These are phyloP conservation scores for Cryptocheilus praepositus DNA, from an alignment of 2,888 invertebrate species.

Conservation along the genomic window DNA sequence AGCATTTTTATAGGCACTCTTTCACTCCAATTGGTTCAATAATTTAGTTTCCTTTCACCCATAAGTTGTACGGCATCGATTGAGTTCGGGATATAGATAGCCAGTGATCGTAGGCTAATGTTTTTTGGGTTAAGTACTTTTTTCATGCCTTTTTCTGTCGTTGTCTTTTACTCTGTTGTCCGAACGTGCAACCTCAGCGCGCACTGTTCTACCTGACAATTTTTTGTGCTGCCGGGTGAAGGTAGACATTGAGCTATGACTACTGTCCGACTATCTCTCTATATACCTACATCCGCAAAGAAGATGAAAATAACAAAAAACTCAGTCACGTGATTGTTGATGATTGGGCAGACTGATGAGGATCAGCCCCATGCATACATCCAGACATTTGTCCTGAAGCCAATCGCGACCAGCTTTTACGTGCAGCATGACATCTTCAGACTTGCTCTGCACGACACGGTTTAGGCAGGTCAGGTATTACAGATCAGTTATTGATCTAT, in stretches of 20 bases:
- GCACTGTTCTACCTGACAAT: conserved; percentile 55
- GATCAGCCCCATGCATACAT: conserved; percentile 95
- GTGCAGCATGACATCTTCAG: conserved; percentile 97
- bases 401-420: conserved; percentile 91
- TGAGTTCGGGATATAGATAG: no score
- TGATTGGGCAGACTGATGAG: conserved; percentile 90
- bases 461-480: conserved; percentile 75
- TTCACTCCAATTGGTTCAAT: conserved; percentile 55
- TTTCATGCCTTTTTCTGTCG: no score
- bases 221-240: conserved; percentile 61
- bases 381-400: conserved; percentile 95
- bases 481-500: conserved; percentile 62
- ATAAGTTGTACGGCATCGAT: neutral
- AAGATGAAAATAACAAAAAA: conserved; percentile 59
- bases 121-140: no score
- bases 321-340: conserved; percentile 70
- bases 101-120: no score
- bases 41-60: conserved; percentile 41
- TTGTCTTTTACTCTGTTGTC: no score
- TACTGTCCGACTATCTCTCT: conserved; percentile 63
- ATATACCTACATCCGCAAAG: conserved; percentile 60
- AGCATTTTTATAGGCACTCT: conserved; percentile 27
- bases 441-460: conserved; percentile 90
- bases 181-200: no score
- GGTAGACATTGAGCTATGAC: conserved; percentile 58